phyloP scores from a whole-genome alignment of 1,140 invertebrate species.

The Wiebesia pumilae region DNA sequence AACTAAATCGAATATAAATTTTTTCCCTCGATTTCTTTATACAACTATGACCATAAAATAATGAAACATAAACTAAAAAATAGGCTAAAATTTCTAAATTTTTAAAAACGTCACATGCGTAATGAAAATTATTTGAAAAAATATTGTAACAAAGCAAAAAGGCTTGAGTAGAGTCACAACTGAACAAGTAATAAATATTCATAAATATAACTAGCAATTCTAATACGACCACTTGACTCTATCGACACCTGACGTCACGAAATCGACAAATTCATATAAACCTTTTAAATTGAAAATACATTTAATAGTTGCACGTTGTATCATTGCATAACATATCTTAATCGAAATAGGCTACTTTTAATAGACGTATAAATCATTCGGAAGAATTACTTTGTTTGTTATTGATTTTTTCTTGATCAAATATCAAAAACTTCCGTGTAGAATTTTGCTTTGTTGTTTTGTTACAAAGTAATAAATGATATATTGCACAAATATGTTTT shows the following conservation, averaged over 20 bases:
- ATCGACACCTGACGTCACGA: conserved; percentile 59
- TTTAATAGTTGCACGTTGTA: conserved; percentile 11
- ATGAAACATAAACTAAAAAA: too few species aligned
- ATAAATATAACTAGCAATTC: conserved; percentile 17
- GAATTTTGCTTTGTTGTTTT: not conserved
- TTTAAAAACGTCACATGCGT: not conserved
- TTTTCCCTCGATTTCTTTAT: not conserved
- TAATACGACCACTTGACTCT: conserved; percentile 63
- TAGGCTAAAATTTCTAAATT: not conserved
- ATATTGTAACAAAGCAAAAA: not conserved
- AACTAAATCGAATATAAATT: not conserved
- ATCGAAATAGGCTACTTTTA: conserved; percentile 40
- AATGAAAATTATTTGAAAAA: not conserved
- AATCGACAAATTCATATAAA: conserved; percentile 52
- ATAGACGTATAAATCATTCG: not conserved
- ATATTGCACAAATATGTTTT: too few species aligned
- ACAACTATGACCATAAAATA: not conserved
- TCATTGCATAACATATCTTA: conserved; percentile 20
- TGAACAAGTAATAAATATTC: conserved; percentile 39
- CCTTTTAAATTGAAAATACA: conserved; percentile 49
- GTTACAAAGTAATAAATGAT: too few species aligned
- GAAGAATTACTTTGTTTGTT: not conserved
- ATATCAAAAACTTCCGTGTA: not conserved
- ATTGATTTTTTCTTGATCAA: not conserved
- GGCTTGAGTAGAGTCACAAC: not conserved